A percentile compares a stretch with the other conserved stretches of the same genome.
Evolutionary conservation across 1,140 invertebrate species (phyloP).

Genomic region (Centruroides sculpturatus): DNA sequence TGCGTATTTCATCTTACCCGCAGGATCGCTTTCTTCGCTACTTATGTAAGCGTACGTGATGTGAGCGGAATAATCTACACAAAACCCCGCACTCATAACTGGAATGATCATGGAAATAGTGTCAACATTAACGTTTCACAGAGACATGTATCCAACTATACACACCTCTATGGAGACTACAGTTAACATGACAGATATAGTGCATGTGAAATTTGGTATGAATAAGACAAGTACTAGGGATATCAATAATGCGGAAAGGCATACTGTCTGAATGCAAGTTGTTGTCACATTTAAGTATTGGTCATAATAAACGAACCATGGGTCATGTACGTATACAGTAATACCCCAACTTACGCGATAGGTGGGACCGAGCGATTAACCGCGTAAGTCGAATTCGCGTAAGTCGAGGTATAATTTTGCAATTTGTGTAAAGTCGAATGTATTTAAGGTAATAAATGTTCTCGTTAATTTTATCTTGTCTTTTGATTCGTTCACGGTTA

Average conservation of each 20-base stretch:
- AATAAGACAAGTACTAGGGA: conserved; percentile 89
- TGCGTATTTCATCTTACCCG: conserved; percentile 63
- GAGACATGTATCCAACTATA: conserved; percentile 89
- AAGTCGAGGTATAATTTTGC: no score
- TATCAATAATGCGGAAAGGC: conserved; percentile 81
- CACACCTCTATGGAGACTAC: conserved; percentile 88
- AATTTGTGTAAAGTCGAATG: no score
- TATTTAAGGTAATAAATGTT: no score
- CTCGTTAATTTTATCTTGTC: no score
- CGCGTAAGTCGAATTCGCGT: no score
- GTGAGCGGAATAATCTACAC: conserved; percentile 91
- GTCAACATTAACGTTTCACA: conserved; percentile 87
- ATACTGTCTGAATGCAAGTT: conserved; percentile 80
- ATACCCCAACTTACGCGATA: no score
- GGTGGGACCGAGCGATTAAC: no score
- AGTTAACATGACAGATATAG: conserved; percentile 84
- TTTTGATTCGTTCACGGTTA: no score
- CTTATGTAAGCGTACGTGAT: conserved; percentile 94
- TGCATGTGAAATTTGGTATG: conserved; percentile 83
- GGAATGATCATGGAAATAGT: conserved; percentile 97
- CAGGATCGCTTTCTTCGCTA: conserved; percentile 33
- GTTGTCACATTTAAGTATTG: conserved; percentile 82
- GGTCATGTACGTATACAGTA: conserved; percentile 82
- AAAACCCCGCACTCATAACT: conserved; percentile 97
- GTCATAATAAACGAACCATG: conserved; percentile 87